Evolutionary conservation across 2,888 invertebrate species (phyloP).

Genomic region (Monopis laevigella): DNA sequence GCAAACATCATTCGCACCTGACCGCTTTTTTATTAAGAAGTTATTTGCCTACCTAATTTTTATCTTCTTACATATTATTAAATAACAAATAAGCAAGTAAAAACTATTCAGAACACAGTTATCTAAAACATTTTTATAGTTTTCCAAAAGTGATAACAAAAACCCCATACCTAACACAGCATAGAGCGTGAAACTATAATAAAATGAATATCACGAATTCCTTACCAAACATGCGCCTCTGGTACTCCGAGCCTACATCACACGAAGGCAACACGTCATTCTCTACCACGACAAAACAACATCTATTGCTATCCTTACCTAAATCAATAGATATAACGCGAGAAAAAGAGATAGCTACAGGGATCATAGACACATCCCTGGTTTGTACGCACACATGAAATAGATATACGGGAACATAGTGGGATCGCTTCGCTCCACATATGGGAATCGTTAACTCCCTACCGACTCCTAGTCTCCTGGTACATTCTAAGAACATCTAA

Average conservation of each 20-base stretch:
- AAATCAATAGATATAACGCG: constrained; percentile 12
- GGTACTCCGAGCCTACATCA: constrained; percentile 1
- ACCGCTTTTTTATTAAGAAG: too few species aligned
- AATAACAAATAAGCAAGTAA: too few species aligned
- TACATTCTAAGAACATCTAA: constrained; percentile 67
- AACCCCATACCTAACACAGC: too few species aligned
- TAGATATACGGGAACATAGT: constrained; percentile 8
- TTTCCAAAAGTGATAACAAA: too few species aligned
- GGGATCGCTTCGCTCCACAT: constrained; percentile 26
- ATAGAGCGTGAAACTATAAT: neutral
- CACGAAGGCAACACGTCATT: constrained; percentile 3
- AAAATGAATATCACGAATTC: neutral
- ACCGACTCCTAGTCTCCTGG: constrained; percentile 42
- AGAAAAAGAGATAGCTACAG: constrained; percentile 35
- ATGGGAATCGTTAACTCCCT: constrained; percentile 44
- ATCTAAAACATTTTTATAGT: too few species aligned
- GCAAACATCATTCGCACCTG: too few species aligned
- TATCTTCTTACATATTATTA: too few species aligned
- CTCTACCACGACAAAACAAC: neutral
- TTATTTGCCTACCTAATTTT: too few species aligned
- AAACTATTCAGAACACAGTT: too few species aligned
- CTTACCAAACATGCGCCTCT: constrained; percentile 7
- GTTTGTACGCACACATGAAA: constrained; percentile 13
- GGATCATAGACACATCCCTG: constrained; percentile 43
- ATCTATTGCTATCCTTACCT: neutral